Evolutionary conservation across 2,797 vertebrate species (phyloP).

Genomic region (Alexandromys oeconomus): DNA sequence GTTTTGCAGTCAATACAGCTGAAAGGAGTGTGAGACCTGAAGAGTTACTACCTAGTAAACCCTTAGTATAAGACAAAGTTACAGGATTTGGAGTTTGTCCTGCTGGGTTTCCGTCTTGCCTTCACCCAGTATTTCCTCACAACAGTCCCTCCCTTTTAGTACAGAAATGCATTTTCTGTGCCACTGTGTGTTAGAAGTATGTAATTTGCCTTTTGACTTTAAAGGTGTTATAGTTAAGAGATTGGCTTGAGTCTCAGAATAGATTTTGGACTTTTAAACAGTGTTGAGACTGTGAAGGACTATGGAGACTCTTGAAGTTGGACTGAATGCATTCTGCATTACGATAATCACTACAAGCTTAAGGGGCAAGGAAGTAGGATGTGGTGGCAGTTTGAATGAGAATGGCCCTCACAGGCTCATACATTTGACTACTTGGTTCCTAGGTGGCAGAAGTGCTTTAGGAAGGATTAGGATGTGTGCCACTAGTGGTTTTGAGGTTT

Average conservation of each 20-base stretch:
- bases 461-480: not conserved
- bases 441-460: too few species aligned
- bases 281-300: not conserved
- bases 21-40: not conserved
- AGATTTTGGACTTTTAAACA: not conserved
- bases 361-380: not conserved
- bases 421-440: not conserved
- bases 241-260: not conserved
- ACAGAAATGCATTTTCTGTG: not conserved
- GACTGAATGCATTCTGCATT: not conserved
- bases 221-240: not conserved
- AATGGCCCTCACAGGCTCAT: not conserved
- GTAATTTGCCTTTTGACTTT: not conserved
- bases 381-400: not conserved
- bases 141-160: not conserved
- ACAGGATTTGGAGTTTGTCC: not conserved
- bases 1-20: not conserved
- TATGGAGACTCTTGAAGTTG: not conserved
- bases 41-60: not conserved
- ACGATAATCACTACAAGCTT: not conserved
- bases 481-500: not conserved
- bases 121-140: not conserved
- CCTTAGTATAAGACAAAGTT: not conserved
- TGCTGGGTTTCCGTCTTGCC: not conserved
- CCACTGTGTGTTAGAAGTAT: not conserved